Evolutionary conservation across 2,888 invertebrate species (phyloP), one percentile per base, ranked within the genome.

Genomic region (Spisula solida): DNA sequence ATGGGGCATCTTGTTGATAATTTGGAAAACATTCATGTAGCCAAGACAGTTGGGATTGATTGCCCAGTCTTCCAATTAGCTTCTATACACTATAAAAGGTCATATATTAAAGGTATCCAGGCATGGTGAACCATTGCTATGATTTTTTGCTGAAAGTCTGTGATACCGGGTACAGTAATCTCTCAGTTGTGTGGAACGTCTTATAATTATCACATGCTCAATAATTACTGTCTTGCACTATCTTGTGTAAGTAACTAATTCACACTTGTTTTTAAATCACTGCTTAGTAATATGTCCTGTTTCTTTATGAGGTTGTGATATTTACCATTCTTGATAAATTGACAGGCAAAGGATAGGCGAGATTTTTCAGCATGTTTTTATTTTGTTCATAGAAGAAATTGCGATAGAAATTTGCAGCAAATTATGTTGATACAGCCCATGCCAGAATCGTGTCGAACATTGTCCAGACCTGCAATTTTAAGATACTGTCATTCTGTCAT

Each of bases 401-500:
- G 31, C 31, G 75, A 25, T 75, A 75, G 31, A 48, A 70, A 48
- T 83, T 83, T 84, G 29, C 78, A 55, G 31, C 55, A 78, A 75
- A 84, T 84, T 84, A 78, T 75, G 66, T 84, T 41, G 85, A 25
- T 34, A 31, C 41, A 55, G 51, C 34, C 41, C 60, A n/a, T 56
- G 80, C 81, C 70, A 56, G 48, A 18, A 29, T 79, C 66, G 5
- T 31, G 18, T 20, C 1, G 41, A 81, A 91, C 88, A 91, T 60
- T 87, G 91, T 89, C 91, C 91, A 91, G 91, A 91, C 85, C 75
- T 48, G 80, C 47, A 14, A 66, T 31, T 34, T 20, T 41, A 55
- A 85, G 91, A 91, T 91, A 91, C 41, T n/a, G 75, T 51, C 78
- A 48, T 88, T 60, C 82, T 89, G 91, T 88, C 91, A 91, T 89